Evolutionary conservation across 2,797 vertebrate genomes (phyloP), one percentile per base, ranked within the genome.

Genomic region (Oophaga sylvatica): DNA sequence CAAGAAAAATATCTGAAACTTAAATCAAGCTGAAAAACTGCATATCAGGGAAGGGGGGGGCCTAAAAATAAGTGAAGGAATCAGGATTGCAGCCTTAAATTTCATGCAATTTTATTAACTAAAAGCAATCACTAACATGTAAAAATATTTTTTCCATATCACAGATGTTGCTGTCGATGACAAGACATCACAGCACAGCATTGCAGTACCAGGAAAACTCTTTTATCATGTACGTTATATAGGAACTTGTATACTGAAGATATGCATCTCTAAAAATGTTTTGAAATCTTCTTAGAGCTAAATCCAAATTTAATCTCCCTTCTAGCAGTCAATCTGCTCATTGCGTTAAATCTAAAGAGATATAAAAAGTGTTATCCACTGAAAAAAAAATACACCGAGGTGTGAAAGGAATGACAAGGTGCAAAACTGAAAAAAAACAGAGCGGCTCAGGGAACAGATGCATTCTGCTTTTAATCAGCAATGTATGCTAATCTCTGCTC

Each of bases 401-500:
- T 80, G 83, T 65, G 83, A 84, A 84, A 77, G 83, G 83, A 48
- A 84, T 84, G 76, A 85, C 84, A 85, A 79, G 75, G 73, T 79
- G 84, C 56, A 65, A 85, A 85, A 41, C 70, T 45, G 70, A 70
- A 84, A 56, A 71, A 31, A 65, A 26, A 26, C 35, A 9, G 35
- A 41, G 35, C 7, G 17, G 22, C 71, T 84, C 35, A 15, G 75
- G 84, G 45, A 85, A 31, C 73, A 85, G 84, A 78, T 85, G 62
- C 60, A 56, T 78, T 56, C 35, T 65, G 73, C 48, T 67, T 29
- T 26, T 78, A 77, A 78, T 78, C 67, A 85, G 19, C 26, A 68
- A 65, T 22, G 45, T 77, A 84, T 76, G 83, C 83, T 63, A 77
- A 84, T 76, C 83, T 76, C 15, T 31, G 71, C 41, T 63, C 41